phyloP scores from a whole-genome alignment of 2,113 vertebrate species.

The Vireo altiloquus region DNA sequence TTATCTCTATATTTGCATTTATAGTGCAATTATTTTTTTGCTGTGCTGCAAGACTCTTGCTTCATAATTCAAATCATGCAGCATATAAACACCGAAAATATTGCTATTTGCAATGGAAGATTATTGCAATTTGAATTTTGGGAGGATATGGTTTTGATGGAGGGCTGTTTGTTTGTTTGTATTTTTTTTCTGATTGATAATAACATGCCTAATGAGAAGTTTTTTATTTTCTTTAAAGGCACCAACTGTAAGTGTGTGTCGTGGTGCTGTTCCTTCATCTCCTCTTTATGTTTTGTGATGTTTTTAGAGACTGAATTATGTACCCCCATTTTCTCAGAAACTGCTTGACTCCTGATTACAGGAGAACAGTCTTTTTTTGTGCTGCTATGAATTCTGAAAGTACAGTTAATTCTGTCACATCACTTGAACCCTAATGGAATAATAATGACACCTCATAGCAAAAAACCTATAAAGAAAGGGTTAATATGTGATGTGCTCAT shows the following conservation, averaged over 20 bases:
- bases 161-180: not conserved
- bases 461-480: not conserved
- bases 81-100: not conserved
- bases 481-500: not conserved
- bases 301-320: not conserved
- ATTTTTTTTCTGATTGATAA: not conserved
- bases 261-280: not conserved
- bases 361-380: not conserved
- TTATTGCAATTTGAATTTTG: not conserved
- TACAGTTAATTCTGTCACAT: not conserved
- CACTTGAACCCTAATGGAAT: not conserved
- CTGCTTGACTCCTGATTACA: not conserved
- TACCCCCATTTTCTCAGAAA: not conserved
- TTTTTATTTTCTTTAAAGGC: not conserved
- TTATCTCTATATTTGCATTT: not conserved
- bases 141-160: not conserved
- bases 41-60: not conserved
- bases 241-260: not conserved
- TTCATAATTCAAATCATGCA: not conserved
- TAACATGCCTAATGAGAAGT: not conserved
- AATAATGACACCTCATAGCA: not conserved
- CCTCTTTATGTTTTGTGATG: not conserved
- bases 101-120: not conserved
- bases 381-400: not conserved
- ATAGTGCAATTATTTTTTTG: not conserved